Percentiles rank a stretch among this genome's conserved stretches.
Evolutionary conservation across 2,888 invertebrate species (phyloP).

Genomic region (Volucella inflata): DNA sequence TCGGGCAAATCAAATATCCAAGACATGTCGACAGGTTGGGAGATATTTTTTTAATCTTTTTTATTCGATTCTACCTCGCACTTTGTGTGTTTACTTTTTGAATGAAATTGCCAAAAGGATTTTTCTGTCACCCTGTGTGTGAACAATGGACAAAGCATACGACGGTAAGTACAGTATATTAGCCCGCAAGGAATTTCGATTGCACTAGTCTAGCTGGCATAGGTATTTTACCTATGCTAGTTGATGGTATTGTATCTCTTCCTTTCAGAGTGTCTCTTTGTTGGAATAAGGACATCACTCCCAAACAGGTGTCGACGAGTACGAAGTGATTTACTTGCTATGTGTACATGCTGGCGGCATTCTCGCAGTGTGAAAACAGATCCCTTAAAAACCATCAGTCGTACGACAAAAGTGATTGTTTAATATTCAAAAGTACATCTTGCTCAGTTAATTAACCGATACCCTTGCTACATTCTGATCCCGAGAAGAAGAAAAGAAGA

Average conservation of each 20-base stretch:
- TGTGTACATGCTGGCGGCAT: not conserved
- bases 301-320: not conserved
- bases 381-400: no score
- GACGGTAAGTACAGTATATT: slow-evolving; percentile 40
- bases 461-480: no score
- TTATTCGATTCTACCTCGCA: not conserved
- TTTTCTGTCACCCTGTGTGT: not conserved
- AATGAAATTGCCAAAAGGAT: slow-evolving; percentile 47
- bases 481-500: no score
- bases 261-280: slow-evolving; percentile 23
- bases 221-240: not conserved
- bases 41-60: slow-evolving; percentile 33
- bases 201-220: not conserved
- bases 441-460: not conserved
- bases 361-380: not conserved
- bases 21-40: slow-evolving; percentile 57
- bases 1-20: slow-evolving; percentile 56
- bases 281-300: slow-evolving; percentile 1
- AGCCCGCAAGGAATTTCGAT: slow-evolving; percentile 22
- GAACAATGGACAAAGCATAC: slow-evolving; percentile 45
- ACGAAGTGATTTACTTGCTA: not conserved
- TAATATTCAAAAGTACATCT: no score
- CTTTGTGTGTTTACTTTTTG: slow-evolving; percentile 40
- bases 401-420: no score
- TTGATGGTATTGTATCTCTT: slow-evolving; percentile 17